Base-by-base conservation (phyloP, 2,797 vertebrate genomes). In the Potorous gilbertii region DNA sequence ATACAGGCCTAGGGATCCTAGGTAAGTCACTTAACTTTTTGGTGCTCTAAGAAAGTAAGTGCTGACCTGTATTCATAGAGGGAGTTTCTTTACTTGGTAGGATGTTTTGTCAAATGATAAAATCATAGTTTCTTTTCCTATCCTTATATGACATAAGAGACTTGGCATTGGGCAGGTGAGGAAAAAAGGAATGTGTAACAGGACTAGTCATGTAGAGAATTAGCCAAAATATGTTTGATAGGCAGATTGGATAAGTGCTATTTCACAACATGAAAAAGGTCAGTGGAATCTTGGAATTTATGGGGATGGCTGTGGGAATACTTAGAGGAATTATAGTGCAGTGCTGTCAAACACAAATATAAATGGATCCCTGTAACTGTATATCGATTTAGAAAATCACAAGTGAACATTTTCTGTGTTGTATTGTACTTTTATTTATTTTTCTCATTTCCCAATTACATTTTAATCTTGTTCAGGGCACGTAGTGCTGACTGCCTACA, bases 141-240 rank as follows among this genome's bases (percentile, higher is more conserved):
- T 6, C 1, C 14, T 14, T n/a, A 5, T 28, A 21, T 40, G 16
- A 3, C 0, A 2, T 74, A 18, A 14, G 5, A 18, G 3, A n/a
- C 5, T 21, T n/a, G 62, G 14, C 16, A 40, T 40, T 74, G n/a
- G 16, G n/a, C 5, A 74, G 16, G n/a, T 74, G 16, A 74, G 0
- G n/a, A 40, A 21, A n/a, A 66, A n/a, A 0, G n/a, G n/a, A 40
- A n/a, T 74, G 40, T 66, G 31, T 13, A 66, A 66, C 9, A 74
- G n/a, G 16, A 21, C 66, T 21, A 5, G n/a, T 13, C 18, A 40
- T 21, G 16, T 40, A 40, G 66, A 74, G 34, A 40, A 74, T 16
- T 21, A 21, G 5, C 10, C 59, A 74, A 74, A 8, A 74, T 40
- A 40, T 74, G 16, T 74, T 40, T 40, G 18, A 40, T n/a, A 74